A percentile compares a stretch with the other conserved stretches of the same genome.
Conservation (phyloP, 2,797 vertebrate genomes). For the Mallotus villosus region DNA sequence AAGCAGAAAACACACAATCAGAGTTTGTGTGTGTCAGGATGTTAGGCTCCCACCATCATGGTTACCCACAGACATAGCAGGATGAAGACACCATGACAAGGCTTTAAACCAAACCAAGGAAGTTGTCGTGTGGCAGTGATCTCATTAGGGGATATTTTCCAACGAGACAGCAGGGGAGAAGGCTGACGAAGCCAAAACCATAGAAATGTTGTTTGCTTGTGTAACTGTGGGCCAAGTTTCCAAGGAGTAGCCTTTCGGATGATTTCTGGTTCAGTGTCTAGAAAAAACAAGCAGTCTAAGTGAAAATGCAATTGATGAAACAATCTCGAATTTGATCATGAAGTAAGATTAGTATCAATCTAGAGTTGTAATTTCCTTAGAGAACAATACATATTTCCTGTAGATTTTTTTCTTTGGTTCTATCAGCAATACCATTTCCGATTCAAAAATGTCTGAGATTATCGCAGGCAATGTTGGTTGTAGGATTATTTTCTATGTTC, state of each 20-base stretch:
- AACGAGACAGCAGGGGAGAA: slow-evolving; percentile 22
- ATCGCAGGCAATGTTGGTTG: slow-evolving; percentile 67
- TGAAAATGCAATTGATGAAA: not conserved
- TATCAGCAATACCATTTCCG: slow-evolving; percentile 37
- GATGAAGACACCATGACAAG: not conserved
- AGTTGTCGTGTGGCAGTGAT: not conserved
- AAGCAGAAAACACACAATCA: too few species aligned
- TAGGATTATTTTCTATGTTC: slow-evolving; percentile 80
- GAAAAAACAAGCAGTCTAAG: slow-evolving; percentile 25
- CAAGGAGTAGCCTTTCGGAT: slow-evolving; percentile 39
- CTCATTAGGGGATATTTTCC: not conserved
- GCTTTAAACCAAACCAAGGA: not conserved
- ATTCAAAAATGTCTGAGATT: slow-evolving; percentile 37
- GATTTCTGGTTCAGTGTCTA: slow-evolving; percentile 30
- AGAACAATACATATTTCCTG: not conserved
- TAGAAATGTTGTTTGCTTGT: slow-evolving; percentile 36
- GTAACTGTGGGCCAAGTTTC: slow-evolving; percentile 46
- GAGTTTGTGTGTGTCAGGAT: too few species aligned
- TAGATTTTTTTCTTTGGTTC: slow-evolving; percentile 1
- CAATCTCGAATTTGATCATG: not conserved
- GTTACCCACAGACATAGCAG: not conserved
- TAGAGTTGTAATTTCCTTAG: slow-evolving; percentile 8
- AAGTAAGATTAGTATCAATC: not conserved
- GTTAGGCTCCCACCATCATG: not conserved
- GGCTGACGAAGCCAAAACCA: slow-evolving; percentile 25